phyloP scores from a whole-genome alignment of 2,888 invertebrate species.

The Norana najaformis region DNA sequence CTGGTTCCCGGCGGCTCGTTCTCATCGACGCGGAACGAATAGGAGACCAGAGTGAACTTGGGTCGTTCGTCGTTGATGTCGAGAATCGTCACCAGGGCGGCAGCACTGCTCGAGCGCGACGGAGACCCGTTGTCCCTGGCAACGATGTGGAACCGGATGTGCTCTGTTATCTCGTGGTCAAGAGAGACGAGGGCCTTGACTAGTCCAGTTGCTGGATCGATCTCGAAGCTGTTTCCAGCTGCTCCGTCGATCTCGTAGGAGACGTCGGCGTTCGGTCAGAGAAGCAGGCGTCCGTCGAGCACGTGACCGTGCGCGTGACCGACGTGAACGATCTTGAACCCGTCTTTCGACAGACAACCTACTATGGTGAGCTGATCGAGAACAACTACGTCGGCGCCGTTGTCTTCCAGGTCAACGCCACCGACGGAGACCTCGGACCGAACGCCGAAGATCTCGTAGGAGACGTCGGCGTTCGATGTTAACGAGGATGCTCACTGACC shows the following conservation, averaged over 20 bases:
- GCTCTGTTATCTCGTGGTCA: slow-evolving; percentile 82
- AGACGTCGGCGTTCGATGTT: slow-evolving; percentile 36
- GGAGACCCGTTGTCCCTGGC: slow-evolving; percentile 38
- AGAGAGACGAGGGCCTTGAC: slow-evolving; percentile 80
- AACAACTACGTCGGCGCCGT: slow-evolving; percentile 29
- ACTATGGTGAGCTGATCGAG: slow-evolving; percentile 33
- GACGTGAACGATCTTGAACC: slow-evolving; percentile 39
- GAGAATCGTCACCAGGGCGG: slow-evolving; percentile 32
- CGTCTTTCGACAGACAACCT: slow-evolving; percentile 27
- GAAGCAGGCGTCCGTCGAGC: slow-evolving; percentile 32
- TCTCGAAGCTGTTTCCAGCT: slow-evolving; percentile 78
- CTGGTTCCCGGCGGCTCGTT: slow-evolving; percentile 50
- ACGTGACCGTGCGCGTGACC: slow-evolving; percentile 34
- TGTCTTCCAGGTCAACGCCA: slow-evolving; percentile 47
- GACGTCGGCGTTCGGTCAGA: slow-evolving; percentile 43
- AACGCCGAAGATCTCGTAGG: slow-evolving; percentile 43
- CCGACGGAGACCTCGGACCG: slow-evolving; percentile 50
- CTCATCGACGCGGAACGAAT: slow-evolving; percentile 38
- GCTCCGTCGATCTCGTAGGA: slow-evolving; percentile 53
- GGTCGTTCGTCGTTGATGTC: slow-evolving; percentile 41
- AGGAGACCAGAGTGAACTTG: slow-evolving; percentile 32
- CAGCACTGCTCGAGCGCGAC: slow-evolving; percentile 23
- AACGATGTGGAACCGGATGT: slow-evolving; percentile 74
- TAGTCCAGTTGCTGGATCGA: slow-evolving; percentile 76
- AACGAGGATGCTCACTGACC: slow-evolving; percentile 36